Base-by-base conservation (phyloP, 2,113 vertebrate genomes). In the Ictidomys tridecemlineatus region DNA sequence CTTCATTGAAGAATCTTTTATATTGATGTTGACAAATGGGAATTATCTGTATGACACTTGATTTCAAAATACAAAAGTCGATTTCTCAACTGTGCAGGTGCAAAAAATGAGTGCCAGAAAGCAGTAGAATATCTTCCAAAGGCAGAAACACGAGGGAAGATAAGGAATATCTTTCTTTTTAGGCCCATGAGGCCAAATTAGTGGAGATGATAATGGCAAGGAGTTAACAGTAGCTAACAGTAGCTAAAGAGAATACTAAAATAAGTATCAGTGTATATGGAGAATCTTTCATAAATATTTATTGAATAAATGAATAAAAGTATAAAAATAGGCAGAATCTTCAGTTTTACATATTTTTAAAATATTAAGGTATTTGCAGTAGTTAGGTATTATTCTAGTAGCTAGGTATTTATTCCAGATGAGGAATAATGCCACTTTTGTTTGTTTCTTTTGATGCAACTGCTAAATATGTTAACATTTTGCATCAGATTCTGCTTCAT, bases 361-460 rank as follows among this genome's bases (percentile, higher is more conserved):
- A 83, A 73, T 51, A 85, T 56, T 69, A 3, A 74, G 32, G 28
- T 67, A 77, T 65, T 93, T 83, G 1, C 4, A 74, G 22, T 73
- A 18, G 28, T 92, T 92, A 76, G 8, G 2, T 53, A 65, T 61
- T 61, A 61, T 26, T 9, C 24, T 61, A 61, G 58, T 61, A 24
- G 58, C 24, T 24, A 58, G 56, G 18, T 58, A 61, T 26, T 48
- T 11, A 73, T 39, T 6, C 26, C 42, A 51, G 6, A 79, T 89
- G 22, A 97, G 30, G 34, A 79, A 91, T 92, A 85, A 84, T 89
- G 48, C 42, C 13, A 51, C 42, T 73, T 65, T 91, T 92, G 32
- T 30, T 84, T 91, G 61, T 69, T 63, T 80, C 32, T 91, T 85
- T 74, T 48, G 24, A 83, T 51, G 32, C 24, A 39, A 80, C 42